Percentiles rank a stretch among this genome's conserved stretches.
Conservation (phyloP, 2,888 invertebrate genomes). For the Archips crataeganus region DNA sequence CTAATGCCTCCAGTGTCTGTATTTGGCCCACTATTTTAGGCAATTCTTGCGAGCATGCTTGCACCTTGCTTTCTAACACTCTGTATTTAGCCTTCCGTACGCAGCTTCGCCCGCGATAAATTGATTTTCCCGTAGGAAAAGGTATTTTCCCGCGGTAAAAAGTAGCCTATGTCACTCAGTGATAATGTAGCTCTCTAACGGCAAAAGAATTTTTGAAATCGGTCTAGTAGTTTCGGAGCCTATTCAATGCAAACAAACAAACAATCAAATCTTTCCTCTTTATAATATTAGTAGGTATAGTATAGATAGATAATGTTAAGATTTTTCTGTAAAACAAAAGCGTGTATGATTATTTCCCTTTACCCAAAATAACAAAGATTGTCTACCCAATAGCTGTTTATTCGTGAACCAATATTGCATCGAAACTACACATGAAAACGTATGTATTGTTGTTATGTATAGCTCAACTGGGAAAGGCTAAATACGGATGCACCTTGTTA, state of each 20-base stretch:
- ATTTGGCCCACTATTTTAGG: slow-evolving; percentile 75
- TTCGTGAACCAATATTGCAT: background rate
- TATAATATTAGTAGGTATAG: too few relatives aligned
- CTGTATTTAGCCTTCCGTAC: too few relatives aligned
- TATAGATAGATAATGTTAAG: slow-evolving; percentile 54
- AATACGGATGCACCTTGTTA: background rate
- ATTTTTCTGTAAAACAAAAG: slow-evolving; percentile 66
- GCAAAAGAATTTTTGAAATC: too few relatives aligned
- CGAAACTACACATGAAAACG: background rate
- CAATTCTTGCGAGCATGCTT: slow-evolving; percentile 63
- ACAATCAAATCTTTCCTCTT: too few relatives aligned
- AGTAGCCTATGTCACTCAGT: too few relatives aligned
- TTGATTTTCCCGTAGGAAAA: too few relatives aligned
- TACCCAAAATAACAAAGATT: background rate
- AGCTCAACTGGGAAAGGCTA: background rate
- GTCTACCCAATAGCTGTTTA: background rate
- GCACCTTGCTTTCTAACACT: slow-evolving; percentile 65
- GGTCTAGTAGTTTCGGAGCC: too few relatives aligned
- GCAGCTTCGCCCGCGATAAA: too few relatives aligned
- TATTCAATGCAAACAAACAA: too few relatives aligned
- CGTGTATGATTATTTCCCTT: background rate
- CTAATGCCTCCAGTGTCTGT: slow-evolving; percentile 66
- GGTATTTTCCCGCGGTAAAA: too few relatives aligned
- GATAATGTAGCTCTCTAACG: too few relatives aligned
- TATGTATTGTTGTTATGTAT: background rate